These are phyloP conservation scores for Portevinia maculata DNA, from an alignment of 2,888 invertebrate genomes.

Conservation along the genomic window DNA sequence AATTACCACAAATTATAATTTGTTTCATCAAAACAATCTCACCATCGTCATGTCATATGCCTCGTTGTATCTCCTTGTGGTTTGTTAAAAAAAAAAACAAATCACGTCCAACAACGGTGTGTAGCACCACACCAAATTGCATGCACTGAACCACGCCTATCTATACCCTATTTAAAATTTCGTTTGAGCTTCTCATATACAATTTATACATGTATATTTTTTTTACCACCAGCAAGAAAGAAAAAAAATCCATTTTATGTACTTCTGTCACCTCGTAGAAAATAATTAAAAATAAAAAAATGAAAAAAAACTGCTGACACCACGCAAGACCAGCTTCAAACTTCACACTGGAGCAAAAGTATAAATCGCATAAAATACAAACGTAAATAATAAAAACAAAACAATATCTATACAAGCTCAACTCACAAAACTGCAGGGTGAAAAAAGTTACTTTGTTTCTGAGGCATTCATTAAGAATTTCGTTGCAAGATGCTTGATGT, in stretches of 20 bases:
- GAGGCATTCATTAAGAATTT: slow-evolving; percentile 46
- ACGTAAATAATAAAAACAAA: too few species aligned
- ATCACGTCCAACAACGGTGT: slow-evolving; percentile 51
- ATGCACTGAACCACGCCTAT: slow-evolving; percentile 42
- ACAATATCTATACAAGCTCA: neutral
- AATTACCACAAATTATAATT: slow-evolving; percentile 39
- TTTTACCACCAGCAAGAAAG: slow-evolving; percentile 25
- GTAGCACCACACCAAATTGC: slow-evolving; percentile 41
- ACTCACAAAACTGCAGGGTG: slow-evolving; percentile 8
- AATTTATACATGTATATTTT: too few species aligned
- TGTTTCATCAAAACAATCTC: slow-evolving; percentile 45
- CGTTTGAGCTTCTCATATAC: slow-evolving; percentile 14
- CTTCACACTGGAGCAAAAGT: slow-evolving; percentile 24
- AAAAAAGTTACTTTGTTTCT: slow-evolving; percentile 36
- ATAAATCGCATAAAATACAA: slow-evolving; percentile 41
- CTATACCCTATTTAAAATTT: slow-evolving; percentile 12
- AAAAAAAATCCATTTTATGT: slow-evolving; percentile 60
- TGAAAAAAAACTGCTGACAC: slow-evolving; percentile 3
- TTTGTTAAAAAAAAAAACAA: neutral
- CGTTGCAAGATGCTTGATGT: slow-evolving; percentile 42
- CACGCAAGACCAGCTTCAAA: slow-evolving; percentile 21
- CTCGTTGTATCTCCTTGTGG: neutral
- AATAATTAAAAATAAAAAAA: slow-evolving; percentile 29
- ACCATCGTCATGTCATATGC: neutral
- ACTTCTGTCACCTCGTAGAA: slow-evolving; percentile 58